A percentile compares a stretch with the other conserved stretches of the same genome.
Conservation (phyloP, 2,888 invertebrate species). For the Stenotaenia linearis region DNA sequence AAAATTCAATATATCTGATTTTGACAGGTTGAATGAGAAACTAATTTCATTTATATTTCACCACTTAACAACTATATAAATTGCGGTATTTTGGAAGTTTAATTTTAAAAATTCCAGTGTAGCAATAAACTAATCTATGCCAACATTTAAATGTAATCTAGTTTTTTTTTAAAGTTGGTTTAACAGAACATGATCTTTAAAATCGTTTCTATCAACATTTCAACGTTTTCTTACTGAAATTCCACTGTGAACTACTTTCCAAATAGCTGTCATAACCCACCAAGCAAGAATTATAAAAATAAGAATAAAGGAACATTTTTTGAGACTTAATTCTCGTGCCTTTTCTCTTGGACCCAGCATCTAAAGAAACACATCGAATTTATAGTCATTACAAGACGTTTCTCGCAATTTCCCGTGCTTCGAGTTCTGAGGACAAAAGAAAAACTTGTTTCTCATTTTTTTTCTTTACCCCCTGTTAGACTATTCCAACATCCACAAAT, state of each 20-base stretch:
- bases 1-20: not conserved
- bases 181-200: not conserved
- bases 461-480: not conserved
- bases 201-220: not conserved
- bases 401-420: constrained; percentile 5
- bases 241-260: not conserved
- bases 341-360: not conserved
- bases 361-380: constrained; percentile 15
- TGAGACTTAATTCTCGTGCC: not conserved
- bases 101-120: not conserved
- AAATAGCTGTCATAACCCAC: constrained; percentile 1
- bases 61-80: too few relatives aligned
- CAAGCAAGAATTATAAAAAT: not conserved
- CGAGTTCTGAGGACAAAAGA: constrained; percentile 13
- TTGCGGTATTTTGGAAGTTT: too few relatives aligned
- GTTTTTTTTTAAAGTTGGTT: not conserved
- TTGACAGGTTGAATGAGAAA: not conserved
- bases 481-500: constrained; percentile 15
- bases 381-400: constrained; percentile 13
- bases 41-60: not conserved
- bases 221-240: not conserved
- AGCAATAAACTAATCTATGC: not conserved
- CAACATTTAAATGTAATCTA: too few relatives aligned
- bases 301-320: not conserved
- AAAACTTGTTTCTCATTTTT: constrained; percentile 9